Percentiles rank a stretch among this genome's conserved stretches.
These are phyloP conservation scores for Arrhopalites spinosus DNA, from an alignment of 2,888 invertebrate genomes.

Conservation along the genomic window DNA sequence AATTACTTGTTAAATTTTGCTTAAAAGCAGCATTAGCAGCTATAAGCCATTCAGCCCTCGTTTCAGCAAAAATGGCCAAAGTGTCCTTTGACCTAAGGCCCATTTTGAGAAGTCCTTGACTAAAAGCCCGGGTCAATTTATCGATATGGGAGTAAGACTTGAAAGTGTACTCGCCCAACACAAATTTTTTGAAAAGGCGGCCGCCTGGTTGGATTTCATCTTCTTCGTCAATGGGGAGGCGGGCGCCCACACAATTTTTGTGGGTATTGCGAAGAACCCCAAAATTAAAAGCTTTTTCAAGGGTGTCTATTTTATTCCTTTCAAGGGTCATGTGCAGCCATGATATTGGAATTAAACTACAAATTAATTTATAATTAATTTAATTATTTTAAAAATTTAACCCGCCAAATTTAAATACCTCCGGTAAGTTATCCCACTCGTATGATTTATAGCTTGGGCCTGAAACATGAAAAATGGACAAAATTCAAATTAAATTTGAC, in stretches of 20 bases:
- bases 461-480: conserved; percentile 57
- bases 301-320: conserved; percentile 76
- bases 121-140: conserved; percentile 74
- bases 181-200: conserved; percentile 93
- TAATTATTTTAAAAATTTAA: too few species aligned
- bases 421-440: conserved; percentile 68
- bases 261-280: conserved; percentile 75
- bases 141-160: conserved; percentile 80
- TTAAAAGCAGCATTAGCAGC: conserved; percentile 92
- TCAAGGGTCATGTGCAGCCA: conserved; percentile 74
- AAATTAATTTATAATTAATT: too few species aligned
- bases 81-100: conserved; percentile 75
- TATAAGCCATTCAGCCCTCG: conserved; percentile 96
- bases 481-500: too few species aligned
- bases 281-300: conserved; percentile 81
- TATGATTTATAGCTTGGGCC: conserved; percentile 63
- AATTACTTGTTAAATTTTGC: conserved; percentile 80
- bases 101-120: conserved; percentile 80
- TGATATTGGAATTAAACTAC: conserved; percentile 70
- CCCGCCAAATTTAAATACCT: too few species aligned
- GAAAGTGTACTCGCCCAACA: conserved; percentile 93
- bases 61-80: conserved; percentile 96
- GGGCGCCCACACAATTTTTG: conserved; percentile 83
- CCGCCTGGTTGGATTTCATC: conserved; percentile 95
- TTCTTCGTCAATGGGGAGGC: conserved; percentile 88